Conservation (phyloP, 2,113 vertebrate genomes). For the Oceanodroma tethys region DNA sequence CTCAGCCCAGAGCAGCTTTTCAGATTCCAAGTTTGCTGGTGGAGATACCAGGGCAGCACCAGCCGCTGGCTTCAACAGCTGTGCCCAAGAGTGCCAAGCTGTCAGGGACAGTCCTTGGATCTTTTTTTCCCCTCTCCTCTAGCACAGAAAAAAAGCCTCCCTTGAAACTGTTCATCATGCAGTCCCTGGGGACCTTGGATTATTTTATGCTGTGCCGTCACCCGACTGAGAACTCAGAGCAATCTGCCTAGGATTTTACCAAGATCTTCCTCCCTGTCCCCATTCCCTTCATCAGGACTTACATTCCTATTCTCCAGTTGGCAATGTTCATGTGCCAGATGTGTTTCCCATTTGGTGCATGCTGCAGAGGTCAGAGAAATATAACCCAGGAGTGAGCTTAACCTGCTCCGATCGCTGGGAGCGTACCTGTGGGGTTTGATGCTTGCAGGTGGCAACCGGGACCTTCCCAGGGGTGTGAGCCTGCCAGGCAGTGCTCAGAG, state of each 20-base stretch:
- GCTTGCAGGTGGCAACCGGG: background rate
- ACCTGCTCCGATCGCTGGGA: background rate
- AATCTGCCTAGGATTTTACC: background rate
- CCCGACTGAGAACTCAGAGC: background rate
- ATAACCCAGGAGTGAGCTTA: background rate
- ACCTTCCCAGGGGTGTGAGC: background rate
- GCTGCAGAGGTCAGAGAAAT: background rate
- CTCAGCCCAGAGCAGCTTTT: slow-evolving; percentile 2
- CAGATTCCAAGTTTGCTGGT: slow-evolving; percentile 5
- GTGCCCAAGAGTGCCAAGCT: background rate
- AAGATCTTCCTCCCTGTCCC: background rate
- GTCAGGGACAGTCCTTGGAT: background rate
- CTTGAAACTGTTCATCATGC: background rate
- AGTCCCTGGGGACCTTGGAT: background rate
- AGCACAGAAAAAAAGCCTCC: background rate
- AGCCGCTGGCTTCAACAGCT: background rate
- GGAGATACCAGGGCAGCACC: background rate
- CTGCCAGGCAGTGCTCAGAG: background rate
- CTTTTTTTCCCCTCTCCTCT: background rate
- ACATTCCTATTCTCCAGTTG: background rate
- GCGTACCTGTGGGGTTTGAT: background rate
- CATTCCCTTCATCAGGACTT: background rate
- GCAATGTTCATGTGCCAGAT: background rate
- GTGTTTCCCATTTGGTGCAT: background rate
- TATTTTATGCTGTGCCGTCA: background rate